phyloP scores from a whole-genome alignment of 2,888 invertebrate species.

The Biston betularia region DNA sequence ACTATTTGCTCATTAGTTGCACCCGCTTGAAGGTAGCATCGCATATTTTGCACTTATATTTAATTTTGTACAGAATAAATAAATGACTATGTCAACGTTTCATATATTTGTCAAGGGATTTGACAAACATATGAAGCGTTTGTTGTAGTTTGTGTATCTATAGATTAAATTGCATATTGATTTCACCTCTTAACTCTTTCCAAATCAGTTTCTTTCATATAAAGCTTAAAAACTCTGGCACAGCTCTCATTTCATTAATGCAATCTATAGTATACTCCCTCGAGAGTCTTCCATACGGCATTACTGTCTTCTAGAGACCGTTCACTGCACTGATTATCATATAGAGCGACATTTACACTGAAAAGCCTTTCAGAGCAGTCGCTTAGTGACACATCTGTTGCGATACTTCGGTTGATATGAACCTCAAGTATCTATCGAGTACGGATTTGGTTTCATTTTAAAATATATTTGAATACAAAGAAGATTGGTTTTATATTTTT shows the following conservation, averaged over 20 bases:
- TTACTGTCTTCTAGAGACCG: slow-evolving; percentile 47
- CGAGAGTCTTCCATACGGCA: slow-evolving; percentile 45
- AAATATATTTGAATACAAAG: slow-evolving; percentile 8
- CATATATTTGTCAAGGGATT: slow-evolving; percentile 66
- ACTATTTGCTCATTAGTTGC: no score
- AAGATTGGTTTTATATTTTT: neutral
- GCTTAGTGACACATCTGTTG: slow-evolving; percentile 45
- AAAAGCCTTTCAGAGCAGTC: slow-evolving; percentile 54
- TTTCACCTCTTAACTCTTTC: neutral
- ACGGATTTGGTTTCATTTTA: slow-evolving; percentile 51
- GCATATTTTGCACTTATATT: slow-evolving; percentile 70
- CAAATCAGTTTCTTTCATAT: neutral
- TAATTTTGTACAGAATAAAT: slow-evolving; percentile 67
- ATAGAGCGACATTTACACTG: slow-evolving; percentile 68
- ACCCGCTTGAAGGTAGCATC: slow-evolving; percentile 64
- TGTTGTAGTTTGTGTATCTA: no score
- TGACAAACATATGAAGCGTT: no score
- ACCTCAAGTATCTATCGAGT: slow-evolving; percentile 44
- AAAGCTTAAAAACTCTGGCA: slow-evolving; percentile 23
- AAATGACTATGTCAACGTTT: slow-evolving; percentile 57
- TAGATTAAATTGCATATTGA: neutral
- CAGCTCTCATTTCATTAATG: slow-evolving; percentile 50
- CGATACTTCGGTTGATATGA: slow-evolving; percentile 23
- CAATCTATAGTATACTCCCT: slow-evolving; percentile 55
- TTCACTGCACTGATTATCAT: slow-evolving; percentile 60